A percentile compares a stretch with the other conserved stretches of the same genome.
Evolutionary conservation across 2,797 vertebrate genomes (phyloP).

Genomic region (Enteromius fasciolatus): DNA sequence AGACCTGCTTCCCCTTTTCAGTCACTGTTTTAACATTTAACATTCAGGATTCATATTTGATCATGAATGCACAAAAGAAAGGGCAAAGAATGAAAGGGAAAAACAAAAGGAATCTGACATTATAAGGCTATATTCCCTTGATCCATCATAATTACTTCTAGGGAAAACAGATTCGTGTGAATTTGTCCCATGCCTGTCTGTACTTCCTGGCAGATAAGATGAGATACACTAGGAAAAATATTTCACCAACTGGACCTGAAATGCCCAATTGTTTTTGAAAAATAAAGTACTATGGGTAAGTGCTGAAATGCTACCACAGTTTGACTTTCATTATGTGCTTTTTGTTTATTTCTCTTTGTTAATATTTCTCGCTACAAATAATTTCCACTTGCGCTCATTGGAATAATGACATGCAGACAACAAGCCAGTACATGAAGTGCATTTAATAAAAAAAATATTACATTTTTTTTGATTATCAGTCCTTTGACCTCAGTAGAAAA

Average conservation of each 20-base stretch:
- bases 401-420: slow-evolving; percentile 10
- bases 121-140: slow-evolving; percentile 39
- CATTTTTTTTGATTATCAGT: slow-evolving; percentile 15
- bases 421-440: slow-evolving; percentile 16
- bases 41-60: slow-evolving; percentile 36
- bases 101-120: slow-evolving; percentile 48
- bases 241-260: slow-evolving; percentile 17
- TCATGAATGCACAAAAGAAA: slow-evolving; percentile 47
- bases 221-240: not conserved
- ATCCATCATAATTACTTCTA: slow-evolving; percentile 31
- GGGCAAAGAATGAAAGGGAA: slow-evolving; percentile 26
- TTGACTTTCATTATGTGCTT: slow-evolving; percentile 12
- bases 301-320: not conserved
- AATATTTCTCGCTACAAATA: slow-evolving; percentile 1
- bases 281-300: not conserved
- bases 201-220: not conserved
- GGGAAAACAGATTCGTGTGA: slow-evolving; percentile 28
- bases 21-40: slow-evolving; percentile 44
- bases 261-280: not conserved
- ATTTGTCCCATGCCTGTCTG: not conserved
- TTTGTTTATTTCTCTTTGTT: slow-evolving; percentile 17
- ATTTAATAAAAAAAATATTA: not conserved
- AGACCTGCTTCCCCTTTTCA: not conserved
- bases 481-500: slow-evolving; percentile 17
- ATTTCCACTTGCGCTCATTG: not conserved